Conservation (phyloP, 2,113 vertebrate genomes). For the Macrotus californicus region DNA sequence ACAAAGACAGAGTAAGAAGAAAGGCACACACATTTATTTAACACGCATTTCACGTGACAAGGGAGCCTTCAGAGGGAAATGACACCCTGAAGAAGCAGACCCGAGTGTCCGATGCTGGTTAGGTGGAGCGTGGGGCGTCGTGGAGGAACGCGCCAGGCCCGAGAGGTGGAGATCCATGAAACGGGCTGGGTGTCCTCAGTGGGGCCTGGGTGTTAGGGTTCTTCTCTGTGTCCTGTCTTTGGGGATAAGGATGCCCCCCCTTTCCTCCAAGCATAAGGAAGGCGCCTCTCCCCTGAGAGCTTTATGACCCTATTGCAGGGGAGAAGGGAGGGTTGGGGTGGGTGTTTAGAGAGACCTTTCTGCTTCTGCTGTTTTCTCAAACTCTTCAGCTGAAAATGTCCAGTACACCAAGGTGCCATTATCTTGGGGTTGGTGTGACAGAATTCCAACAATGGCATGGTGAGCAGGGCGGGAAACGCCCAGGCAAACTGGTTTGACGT, state of each 20-base stretch:
- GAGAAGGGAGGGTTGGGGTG: neutral
- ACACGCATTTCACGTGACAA: neutral
- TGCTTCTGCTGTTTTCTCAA: neutral
- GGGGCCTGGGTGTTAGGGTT: neutral
- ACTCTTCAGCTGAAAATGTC: neutral
- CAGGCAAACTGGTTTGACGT: neutral
- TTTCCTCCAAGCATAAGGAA: neutral
- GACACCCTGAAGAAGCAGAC: neutral
- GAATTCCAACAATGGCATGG: neutral
- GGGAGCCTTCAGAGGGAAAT: neutral
- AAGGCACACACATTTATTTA: neutral
- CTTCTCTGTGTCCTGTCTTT: neutral
- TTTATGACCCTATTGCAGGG: neutral
- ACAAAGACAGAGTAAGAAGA: neutral
- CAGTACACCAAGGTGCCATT: neutral
- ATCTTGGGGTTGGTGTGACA: neutral
- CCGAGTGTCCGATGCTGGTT: neutral
- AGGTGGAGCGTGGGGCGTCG: neutral
- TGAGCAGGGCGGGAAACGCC: neutral
- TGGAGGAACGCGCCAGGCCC: neutral
- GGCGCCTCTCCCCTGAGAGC: neutral
- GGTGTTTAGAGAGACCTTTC: neutral
- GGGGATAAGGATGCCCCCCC: neutral
- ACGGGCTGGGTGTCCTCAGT: neutral
- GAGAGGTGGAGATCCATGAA: neutral